Base-by-base conservation (phyloP, 2,113 vertebrate species). In the Poecilia latipinna region DNA sequence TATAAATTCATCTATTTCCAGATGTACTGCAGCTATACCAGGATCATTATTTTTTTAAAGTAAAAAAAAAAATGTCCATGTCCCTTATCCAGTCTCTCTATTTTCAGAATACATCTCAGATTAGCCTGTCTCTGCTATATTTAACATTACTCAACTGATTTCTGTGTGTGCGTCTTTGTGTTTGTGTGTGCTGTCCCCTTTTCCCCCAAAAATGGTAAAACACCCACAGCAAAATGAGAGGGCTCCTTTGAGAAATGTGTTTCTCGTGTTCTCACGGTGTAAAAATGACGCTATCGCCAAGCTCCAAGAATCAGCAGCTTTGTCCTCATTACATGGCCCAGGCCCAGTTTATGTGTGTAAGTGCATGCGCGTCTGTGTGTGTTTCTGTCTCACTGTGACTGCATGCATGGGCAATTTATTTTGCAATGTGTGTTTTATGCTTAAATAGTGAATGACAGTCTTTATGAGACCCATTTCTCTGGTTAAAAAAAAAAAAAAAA, bases 191-290 rank as follows among this genome's bases (percentile, higher is more conserved):
- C 69, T 74, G 54, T 54, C 72, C 67, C 85, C 69, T 17, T 54
- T 33, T 15, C 60, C 84, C 80, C 70, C 63, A 80, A 85, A 91
- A 90, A 91, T 89, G 84, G 82, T 72, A 84, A 92, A 82, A 90
- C 89, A 82, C 90, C 89, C 88, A 89, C 86, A 62, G 65, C 65
- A 80, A 88, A 19, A 86, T 86, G 82, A 90, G 88, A 93, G 69
- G 70, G 65, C 86, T 89, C 88, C 91, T 93, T 90, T 89, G 91
- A 93, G 91, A 89, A 92, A 89, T 90, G 90, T 90, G 88, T 91
- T 93, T 86, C 88, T 78, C 73, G 70, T 89, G 89, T 93, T 93
- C 92, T 93, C 92, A 93, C 87, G 85, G 90, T 90, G 86, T 89
- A 92, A 89, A 91, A 90, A 83, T 93, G 72, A 89, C 73, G 76